Percentiles rank a stretch among this genome's conserved stretches.
These are phyloP conservation scores for Drosophila prolongata DNA, from an alignment of 2,888 invertebrate genomes.

Conservation along the genomic window DNA sequence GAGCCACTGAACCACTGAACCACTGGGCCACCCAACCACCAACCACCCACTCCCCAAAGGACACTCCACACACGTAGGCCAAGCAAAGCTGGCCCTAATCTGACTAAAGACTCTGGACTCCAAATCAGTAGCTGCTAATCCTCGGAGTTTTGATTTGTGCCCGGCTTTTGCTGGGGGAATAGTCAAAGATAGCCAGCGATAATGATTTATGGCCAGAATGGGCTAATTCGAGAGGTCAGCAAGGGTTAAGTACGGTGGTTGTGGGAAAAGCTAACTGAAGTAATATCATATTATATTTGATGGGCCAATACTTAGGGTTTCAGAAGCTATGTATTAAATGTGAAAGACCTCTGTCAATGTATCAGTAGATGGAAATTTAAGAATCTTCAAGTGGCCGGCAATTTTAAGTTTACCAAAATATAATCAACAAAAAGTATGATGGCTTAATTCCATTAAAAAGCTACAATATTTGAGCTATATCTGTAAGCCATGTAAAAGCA, in stretches of 20 bases:
- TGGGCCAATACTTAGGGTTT: too few species aligned
- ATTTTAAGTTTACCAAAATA: too few species aligned
- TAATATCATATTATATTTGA: background rate
- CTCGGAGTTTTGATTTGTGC: conserved; percentile 34
- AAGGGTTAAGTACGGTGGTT: background rate
- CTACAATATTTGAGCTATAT: background rate
- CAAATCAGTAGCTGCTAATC: conserved; percentile 29
- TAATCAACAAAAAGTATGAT: too few species aligned
- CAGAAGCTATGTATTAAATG: too few species aligned
- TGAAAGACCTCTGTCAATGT: too few species aligned
- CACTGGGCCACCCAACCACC: conserved; percentile 1
- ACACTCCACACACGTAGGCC: conserved; percentile 11
- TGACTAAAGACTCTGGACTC: conserved; percentile 23
- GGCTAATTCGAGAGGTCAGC: conserved; percentile 6
- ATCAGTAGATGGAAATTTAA: too few species aligned
- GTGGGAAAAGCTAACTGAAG: conserved; percentile 1
- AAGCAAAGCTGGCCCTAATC: conserved; percentile 21
- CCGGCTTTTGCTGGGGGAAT: conserved; percentile 7
- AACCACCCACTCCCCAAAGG: conserved; percentile 14
- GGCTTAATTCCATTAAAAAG: too few species aligned
- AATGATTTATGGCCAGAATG: conserved; percentile 17
- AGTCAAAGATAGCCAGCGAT: conserved; percentile 10
- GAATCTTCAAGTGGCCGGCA: too few species aligned
- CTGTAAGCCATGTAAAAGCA: background rate
- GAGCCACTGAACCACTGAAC: conserved; percentile 7